Conservation (phyloP, 2,113 vertebrate genomes). For the Nannospalax galili region DNA sequence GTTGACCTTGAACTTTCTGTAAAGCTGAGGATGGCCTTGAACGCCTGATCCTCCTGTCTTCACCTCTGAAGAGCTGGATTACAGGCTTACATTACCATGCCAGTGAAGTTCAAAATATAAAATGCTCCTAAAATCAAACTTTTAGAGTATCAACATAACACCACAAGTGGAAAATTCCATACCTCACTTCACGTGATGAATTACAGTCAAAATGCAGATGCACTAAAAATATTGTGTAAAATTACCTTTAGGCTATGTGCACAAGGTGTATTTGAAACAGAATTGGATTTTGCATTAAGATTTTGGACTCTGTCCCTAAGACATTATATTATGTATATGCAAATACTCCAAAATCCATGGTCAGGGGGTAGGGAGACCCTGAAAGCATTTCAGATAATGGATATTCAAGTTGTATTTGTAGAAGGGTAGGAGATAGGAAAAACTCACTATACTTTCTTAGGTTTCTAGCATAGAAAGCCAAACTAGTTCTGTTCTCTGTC, state of each 20-base stretch:
- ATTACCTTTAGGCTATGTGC: neutral
- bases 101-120: neutral
- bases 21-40: too few relatives aligned
- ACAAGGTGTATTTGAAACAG: neutral
- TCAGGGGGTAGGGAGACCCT: neutral
- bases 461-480: neutral
- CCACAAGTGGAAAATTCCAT: constrained; percentile 8
- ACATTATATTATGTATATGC: neutral
- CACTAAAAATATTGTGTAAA: neutral
- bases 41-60: neutral
- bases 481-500: neutral
- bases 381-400: neutral
- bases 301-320: neutral
- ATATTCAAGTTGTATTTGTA: neutral
- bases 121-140: neutral
- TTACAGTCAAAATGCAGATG: neutral
- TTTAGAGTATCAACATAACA: neutral
- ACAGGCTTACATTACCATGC: neutral
- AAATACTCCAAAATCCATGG: neutral
- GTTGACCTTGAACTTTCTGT: too few relatives aligned
- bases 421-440: neutral
- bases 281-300: neutral
- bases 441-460: neutral
- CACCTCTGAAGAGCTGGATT: neutral
- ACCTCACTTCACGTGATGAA: neutral